Conservation (phyloP, 2,113 vertebrate genomes). For the Neotoma lepida region DNA sequence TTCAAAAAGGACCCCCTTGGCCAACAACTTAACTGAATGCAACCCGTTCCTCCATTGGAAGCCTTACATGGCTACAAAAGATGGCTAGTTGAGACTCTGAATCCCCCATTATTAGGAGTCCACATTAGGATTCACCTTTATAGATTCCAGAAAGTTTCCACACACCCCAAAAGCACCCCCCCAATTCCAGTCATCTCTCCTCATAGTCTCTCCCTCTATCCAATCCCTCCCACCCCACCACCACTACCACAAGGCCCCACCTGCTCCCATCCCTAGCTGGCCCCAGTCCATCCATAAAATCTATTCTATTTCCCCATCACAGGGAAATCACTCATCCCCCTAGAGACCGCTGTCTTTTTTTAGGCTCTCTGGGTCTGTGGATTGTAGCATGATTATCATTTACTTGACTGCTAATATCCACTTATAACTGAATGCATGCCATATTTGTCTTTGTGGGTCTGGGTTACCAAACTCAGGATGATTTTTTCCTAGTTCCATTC, state of each 20-base stretch:
- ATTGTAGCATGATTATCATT: background rate
- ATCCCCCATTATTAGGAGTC: background rate
- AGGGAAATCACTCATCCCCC: background rate
- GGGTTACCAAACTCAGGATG: background rate
- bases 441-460: background rate
- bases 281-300: background rate
- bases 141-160: background rate
- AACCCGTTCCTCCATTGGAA: background rate
- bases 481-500: background rate
- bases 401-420: background rate
- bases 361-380: background rate
- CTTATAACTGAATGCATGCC: background rate
- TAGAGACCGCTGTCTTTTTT: background rate
- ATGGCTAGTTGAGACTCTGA: background rate
- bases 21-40: background rate
- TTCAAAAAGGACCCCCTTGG: background rate
- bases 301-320: too few species aligned
- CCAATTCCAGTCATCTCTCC: background rate
- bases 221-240: background rate
- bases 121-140: background rate
- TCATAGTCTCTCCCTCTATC: background rate
- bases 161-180: background rate
- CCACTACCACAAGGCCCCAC: background rate
- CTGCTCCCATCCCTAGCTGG: background rate
- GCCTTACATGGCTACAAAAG: background rate